Percentiles rank a stretch among this genome's conserved stretches.
Conservation (phyloP, 2,113 vertebrate genomes). For the Cavia aperea region DNA sequence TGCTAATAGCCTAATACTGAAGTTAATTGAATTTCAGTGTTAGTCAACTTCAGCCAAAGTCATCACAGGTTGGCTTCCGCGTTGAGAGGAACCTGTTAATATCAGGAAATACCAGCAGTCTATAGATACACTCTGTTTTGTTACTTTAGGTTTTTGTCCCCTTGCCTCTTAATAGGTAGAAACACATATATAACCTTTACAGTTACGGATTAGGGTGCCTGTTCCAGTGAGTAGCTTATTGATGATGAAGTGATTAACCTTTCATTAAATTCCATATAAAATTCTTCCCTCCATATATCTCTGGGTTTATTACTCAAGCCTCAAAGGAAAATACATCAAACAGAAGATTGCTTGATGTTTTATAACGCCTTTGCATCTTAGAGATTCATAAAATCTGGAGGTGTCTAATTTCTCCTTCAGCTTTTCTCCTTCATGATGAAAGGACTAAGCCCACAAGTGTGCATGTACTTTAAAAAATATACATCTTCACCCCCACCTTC, state of each 20-base stretch:
- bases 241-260: constrained; percentile 65
- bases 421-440: background rate
- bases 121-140: constrained; percentile 22
- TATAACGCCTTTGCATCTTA: constrained; percentile 31
- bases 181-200: constrained; percentile 45
- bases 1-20: constrained; percentile 11
- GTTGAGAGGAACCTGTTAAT: constrained; percentile 43
- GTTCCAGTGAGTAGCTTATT: constrained; percentile 49
- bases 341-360: background rate
- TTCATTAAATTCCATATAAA: constrained; percentile 66
- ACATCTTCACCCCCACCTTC: background rate
- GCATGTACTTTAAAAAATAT: background rate
- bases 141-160: constrained; percentile 41
- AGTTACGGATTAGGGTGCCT: constrained; percentile 50
- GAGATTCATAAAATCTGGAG: constrained; percentile 34
- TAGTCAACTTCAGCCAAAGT: constrained; percentile 42
- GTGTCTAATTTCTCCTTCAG: constrained; percentile 14
- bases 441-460: background rate
- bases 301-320: constrained; percentile 48
- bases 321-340: constrained; percentile 54
- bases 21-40: constrained; percentile 43
- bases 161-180: constrained; percentile 48
- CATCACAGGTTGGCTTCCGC: constrained; percentile 20
- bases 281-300: constrained; percentile 53
- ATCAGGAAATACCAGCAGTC: constrained; percentile 29